phyloP scores from a whole-genome alignment of 2,113 vertebrate species.

The Rhea pennata region DNA sequence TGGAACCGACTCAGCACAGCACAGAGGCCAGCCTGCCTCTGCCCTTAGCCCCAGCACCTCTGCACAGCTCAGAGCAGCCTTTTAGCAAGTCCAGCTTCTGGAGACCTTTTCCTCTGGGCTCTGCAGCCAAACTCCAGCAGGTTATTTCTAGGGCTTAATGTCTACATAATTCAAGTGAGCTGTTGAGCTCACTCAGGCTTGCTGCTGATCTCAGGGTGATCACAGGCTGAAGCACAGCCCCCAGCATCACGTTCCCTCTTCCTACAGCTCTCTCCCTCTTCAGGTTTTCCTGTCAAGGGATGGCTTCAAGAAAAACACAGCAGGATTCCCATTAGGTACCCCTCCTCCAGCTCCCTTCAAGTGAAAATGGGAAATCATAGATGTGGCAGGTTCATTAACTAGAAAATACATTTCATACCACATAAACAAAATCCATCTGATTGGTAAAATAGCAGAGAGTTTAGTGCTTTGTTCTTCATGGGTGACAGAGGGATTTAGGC shows the following conservation, averaged over 20 bases:
- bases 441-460: not conserved
- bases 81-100: not conserved
- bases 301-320: not conserved
- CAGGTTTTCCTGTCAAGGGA: not conserved
- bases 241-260: not conserved
- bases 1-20: not conserved
- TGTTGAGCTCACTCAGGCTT: not conserved
- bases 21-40: not conserved
- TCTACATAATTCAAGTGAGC: not conserved
- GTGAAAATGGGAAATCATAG: not conserved
- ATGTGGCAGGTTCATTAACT: constrained; percentile 51
- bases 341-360: not conserved
- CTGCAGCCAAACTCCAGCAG: not conserved
- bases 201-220: not conserved
- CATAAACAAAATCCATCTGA: constrained; percentile 5
- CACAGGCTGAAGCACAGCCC: not conserved
- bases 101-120: not conserved
- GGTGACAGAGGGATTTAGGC: not conserved
- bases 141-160: not conserved
- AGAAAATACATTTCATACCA: constrained; percentile 27
- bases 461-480: constrained; percentile 55
- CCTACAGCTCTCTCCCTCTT: not conserved
- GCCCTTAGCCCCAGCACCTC: not conserved
- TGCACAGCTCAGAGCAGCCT: not conserved
- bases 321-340: not conserved